Base-by-base conservation (phyloP, 2,888 invertebrate species). In the Acleris cristana region DNA sequence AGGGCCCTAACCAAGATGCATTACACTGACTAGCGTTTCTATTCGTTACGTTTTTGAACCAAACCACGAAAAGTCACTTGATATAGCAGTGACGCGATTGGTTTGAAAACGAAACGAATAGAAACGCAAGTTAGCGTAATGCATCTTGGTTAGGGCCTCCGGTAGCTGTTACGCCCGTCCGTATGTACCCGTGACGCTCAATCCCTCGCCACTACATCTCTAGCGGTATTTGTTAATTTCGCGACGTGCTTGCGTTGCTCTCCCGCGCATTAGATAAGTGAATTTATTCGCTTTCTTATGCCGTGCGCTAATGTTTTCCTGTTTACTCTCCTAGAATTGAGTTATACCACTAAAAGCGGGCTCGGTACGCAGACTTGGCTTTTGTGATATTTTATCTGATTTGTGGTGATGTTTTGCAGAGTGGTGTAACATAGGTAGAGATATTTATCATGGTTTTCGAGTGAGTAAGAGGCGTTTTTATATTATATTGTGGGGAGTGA, bases 181-280 rank as follows among this genome's bases (percentile, higher is more conserved):
- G 51, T 51, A 12, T 51, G 12, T 12, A 19, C 1, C 4, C 51
- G 21, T 18, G 19, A 21, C 21, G 26, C 26, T n/a, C 49, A 26
- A n/a, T 61, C 44, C 65, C 44, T 18, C 51, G 60, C 4, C 60
- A n/a, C 40, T 48, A 23, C 6, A 55, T 53, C 40, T 52, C 49
- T 26, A n/a, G 64, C 49, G 64, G 66, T 79, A 77, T 85, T 86
- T 81, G 84, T 87, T 89, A 89, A 89, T 89, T 87, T 82, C 79
- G 73, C 77, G 77, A 74, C 76, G 75, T 86, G 83, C 88, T 86
- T 85, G 79, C 84, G 74, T 77, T 81, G 80, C 82, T 80, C 85
- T 82, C 81, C 69, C 68, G 75, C 77, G 76, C 85, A 85, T 87
- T 87, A 86, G 84, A 87, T 88, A 84, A 81, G 81, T 76, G 82